Evolutionary conservation across 1,140 invertebrate genomes (phyloP), one percentile per base, ranked within the genome.

Genomic region (Agraylea sexmaculata): DNA sequence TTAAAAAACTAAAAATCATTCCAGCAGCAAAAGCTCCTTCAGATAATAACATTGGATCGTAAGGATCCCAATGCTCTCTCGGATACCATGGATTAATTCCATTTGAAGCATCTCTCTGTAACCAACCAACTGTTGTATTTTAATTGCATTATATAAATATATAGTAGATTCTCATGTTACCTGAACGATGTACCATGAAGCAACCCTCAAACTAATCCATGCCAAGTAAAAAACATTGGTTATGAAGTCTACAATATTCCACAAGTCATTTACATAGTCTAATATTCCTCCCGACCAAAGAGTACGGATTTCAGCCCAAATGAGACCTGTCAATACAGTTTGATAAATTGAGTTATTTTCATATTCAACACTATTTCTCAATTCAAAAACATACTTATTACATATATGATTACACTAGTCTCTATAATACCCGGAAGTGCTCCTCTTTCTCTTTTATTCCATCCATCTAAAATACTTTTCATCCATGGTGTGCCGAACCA

Each of bases 231-330:
- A 86, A 45, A 80, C 74, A 59, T 95, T 94, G 12, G 88, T 92
- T 49, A 94, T 82, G 54, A 94, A 95, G 59, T 97, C 93, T 3
- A 96, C 81, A 49, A 95, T 88, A 58, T 97, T 97, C 93, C 93
- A 97, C 41, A 95, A 74, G 64, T 97, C 91, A 32, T 78, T 78
- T 20, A 92, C 68, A 54, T 96, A 97, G 29, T 92, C 87, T 20
- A 81, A 57, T n/a, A 95, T 54, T 0, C 92, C 92, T 42, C 83
- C 83, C 0, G 77, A 70, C 80, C 89, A 95, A 11, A 96, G 63
- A 17, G 88, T 69, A 53, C 83, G 77, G 28, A 92, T 79, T 69
- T 97, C 92, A 6, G 77, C 77, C 71, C 85, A 88, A 29, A 97
- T 80, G 47, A 93, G 74, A 64, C 90, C 90, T 92, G 53, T 6